Evolutionary conservation across 2,888 invertebrate species (phyloP), one percentile per base, ranked within the genome.

Genomic region (Laothoe populi): DNA sequence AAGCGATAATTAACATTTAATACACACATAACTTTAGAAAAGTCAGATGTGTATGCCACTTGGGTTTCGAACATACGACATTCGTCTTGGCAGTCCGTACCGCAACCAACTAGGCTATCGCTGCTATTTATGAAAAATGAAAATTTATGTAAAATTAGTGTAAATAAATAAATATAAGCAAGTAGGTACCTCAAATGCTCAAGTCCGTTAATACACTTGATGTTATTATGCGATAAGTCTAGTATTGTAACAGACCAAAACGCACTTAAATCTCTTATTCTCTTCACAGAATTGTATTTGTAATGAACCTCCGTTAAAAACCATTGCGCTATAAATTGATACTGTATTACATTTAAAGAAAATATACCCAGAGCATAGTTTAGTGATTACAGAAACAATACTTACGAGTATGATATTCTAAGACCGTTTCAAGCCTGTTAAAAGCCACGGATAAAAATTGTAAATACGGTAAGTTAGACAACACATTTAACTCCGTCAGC

Each of bases 171-270:
- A 44, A 0, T 19, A 44, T 10, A 16, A n/a, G 3, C 4, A 19
- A 44, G 19, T 19, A 0, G 8, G 19, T 8, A 94, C 94, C 85
- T 93, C 61, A 95, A 87, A 66, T 82, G 90, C 61, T 93, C 81
- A 35, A 95, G 75, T 21, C 95, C 95, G 60, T 74, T 82, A 60
- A 95, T 95, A 62, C 69, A 71, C 68, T 89, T 91, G 61, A 95
- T 95, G 58, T 90, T 87, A 76, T 95, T 95, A 70, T 94, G 93
- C 0, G 95, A 94, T 62, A 95, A 77, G 82, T 95, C 93, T 62
- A 95, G 84, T 59, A 93, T 81, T 0, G 94, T 92, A 4, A 95
- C 88, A 4, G 95, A 94, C 95, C 95, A 95, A 77, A 95, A 95
- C 21, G 79, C 76, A 11, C 82, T 86, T 35, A 95, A 78, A 79